Conservation (phyloP, 1,140 invertebrate species). For the Drosophila dunni region DNA sequence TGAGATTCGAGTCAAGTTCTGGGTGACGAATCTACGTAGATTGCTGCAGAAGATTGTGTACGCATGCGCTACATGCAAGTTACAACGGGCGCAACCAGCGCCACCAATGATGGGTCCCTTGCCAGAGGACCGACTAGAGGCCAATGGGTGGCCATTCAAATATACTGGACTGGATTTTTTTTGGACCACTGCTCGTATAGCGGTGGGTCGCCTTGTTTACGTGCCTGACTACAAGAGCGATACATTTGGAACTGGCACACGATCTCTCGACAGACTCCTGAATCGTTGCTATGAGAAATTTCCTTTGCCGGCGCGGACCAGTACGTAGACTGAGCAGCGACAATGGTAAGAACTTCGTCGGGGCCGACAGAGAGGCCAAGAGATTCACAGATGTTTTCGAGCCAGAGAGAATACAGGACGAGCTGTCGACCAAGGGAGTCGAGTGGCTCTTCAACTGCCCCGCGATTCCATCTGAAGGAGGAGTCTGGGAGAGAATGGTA, state of each 20-base stretch:
- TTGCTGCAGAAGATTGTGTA: neutral
- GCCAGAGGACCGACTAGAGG: neutral
- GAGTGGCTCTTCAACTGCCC: conserved; percentile 19
- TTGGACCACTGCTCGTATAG: neutral
- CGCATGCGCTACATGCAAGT: neutral
- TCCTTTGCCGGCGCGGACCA: neutral
- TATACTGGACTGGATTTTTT: neutral
- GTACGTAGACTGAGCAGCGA: neutral
- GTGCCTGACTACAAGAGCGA: too few relatives aligned
- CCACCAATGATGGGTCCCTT: neutral
- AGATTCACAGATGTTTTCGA: conserved; percentile 15
- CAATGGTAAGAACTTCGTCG: conserved; percentile 19
- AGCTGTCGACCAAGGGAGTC: conserved; percentile 7
- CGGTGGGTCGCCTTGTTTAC: too few relatives aligned
- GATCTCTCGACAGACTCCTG: too few relatives aligned
- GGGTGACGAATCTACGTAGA: too few relatives aligned
- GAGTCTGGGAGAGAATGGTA: conserved; percentile 16
- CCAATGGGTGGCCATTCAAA: neutral
- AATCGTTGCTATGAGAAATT: neutral
- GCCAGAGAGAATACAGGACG: neutral
- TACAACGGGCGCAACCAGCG: neutral
- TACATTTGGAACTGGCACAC: too few relatives aligned
- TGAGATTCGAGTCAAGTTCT: too few relatives aligned
- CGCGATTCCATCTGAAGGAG: conserved; percentile 10
- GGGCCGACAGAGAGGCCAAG: conserved; percentile 1